Evolutionary conservation across 2,113 vertebrate species (phyloP).

Genomic region (Megaceryle maxima): DNA sequence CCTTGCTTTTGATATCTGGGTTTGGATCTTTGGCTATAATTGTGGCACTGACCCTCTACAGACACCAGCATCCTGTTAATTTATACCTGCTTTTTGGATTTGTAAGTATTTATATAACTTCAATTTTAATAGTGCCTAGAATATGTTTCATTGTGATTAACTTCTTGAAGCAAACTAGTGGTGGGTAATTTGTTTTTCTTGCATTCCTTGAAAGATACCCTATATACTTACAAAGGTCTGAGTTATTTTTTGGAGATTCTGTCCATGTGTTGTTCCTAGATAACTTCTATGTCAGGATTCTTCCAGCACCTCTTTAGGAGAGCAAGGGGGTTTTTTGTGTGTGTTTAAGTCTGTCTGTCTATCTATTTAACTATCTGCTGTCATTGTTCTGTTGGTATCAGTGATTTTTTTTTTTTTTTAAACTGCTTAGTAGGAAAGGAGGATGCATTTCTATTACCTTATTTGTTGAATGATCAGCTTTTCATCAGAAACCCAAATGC

Average conservation of each 20-base stretch:
- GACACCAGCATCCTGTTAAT: conserved; percentile 90
- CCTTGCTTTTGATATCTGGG: conserved; percentile 82
- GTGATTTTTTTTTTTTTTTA: not conserved
- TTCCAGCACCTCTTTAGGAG: not conserved
- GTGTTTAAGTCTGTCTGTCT: not conserved
- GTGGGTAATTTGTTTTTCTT: not conserved
- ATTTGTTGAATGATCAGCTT: not conserved
- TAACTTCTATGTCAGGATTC: not conserved
- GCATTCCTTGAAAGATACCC: not conserved
- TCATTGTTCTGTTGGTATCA: not conserved
- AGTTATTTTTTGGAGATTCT: not conserved
- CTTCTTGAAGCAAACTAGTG: not conserved
- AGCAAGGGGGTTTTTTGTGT: not conserved
- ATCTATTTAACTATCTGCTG: accelerated
- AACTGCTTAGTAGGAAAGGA: not conserved
- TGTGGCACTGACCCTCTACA: conserved; percentile 84
- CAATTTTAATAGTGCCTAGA: not conserved
- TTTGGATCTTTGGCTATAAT: conserved; percentile 86
- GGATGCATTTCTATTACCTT: not conserved
- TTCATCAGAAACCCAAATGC: not conserved
- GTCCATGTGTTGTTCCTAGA: not conserved
- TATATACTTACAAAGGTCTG: not conserved
- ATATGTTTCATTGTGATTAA: not conserved
- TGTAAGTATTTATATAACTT: conserved; percentile 79
- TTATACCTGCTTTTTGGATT: conserved; percentile 92